Percentiles rank a stretch among this genome's conserved stretches.
These are phyloP conservation scores for Pangasius sanitwongsei DNA, from an alignment of 2,797 vertebrate genomes.

Conservation along the genomic window DNA sequence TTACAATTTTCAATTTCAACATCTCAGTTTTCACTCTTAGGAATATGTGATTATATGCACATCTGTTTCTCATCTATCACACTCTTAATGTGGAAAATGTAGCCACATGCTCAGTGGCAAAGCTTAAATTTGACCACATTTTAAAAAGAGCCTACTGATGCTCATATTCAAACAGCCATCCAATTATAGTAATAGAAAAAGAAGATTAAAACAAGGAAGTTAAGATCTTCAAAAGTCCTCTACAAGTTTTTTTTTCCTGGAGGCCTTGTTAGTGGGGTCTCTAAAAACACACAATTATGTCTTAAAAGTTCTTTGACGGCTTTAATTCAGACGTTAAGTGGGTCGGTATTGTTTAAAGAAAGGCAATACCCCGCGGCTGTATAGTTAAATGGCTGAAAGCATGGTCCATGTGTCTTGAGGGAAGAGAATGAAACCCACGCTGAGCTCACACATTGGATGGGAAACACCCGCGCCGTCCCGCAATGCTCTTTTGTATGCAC, in stretches of 20 bases:
- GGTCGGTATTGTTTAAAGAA: constrained; percentile 35
- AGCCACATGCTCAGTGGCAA: neutral
- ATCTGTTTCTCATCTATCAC: neutral
- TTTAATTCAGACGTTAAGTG: constrained; percentile 46
- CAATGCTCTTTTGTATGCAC: constrained; percentile 64
- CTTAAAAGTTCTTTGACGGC: constrained; percentile 42
- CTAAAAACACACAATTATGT: constrained; percentile 38
- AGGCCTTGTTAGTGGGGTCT: constrained; percentile 22
- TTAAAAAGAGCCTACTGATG: neutral
- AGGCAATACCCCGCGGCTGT: constrained; percentile 37
- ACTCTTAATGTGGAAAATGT: neutral
- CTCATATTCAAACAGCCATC: neutral
- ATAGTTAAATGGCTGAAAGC: constrained; percentile 41
- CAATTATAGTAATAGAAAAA: neutral
- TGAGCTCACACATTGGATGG: constrained; percentile 65
- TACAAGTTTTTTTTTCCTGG: neutral
- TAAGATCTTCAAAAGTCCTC: neutral
- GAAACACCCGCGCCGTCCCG: constrained; percentile 59
- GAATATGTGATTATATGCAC: neutral
- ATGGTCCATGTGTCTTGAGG: constrained; percentile 54
- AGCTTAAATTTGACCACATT: neutral
- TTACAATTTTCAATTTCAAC: neutral
- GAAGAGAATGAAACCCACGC: constrained; percentile 68
- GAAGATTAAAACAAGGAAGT: neutral
- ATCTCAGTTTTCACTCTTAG: neutral